A percentile compares a stretch with the other conserved stretches of the same genome.
phyloP scores from a whole-genome alignment of 2,113 vertebrate species.

The Gorsachius goisagi region DNA sequence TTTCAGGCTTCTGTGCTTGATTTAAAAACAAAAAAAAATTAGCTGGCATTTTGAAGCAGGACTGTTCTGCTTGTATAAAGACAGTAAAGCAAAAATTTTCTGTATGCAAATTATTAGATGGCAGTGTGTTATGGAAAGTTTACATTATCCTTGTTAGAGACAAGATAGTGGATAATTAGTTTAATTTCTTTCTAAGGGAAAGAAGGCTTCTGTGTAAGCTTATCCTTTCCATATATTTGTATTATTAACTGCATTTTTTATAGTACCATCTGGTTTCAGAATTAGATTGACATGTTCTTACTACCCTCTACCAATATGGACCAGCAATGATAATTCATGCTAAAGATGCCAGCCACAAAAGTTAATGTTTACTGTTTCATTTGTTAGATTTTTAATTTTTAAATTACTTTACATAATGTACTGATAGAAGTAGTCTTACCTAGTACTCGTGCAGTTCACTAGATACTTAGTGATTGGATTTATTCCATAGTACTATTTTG shows the following conservation, averaged over 20 bases:
- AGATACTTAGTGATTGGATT: neutral
- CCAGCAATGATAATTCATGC: neutral
- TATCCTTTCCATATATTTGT: neutral
- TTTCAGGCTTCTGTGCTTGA: neutral
- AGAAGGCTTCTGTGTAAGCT: neutral
- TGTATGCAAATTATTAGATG: neutral
- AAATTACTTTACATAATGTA: neutral
- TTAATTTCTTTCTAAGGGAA: neutral
- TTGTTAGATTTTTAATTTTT: neutral
- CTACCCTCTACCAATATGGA: neutral
- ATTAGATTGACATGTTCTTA: neutral
- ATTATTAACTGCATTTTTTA: neutral
- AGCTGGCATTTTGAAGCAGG: neutral
- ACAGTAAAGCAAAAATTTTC: neutral
- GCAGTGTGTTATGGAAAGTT: neutral
- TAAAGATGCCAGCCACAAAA: neutral
- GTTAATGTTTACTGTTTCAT: neutral
- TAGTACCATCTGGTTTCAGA: neutral
- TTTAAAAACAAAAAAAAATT: neutral
- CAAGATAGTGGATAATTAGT: neutral
- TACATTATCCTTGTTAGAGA: neutral
- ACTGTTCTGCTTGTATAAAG: neutral
- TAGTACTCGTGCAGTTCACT: neutral
- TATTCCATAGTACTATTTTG: neutral
- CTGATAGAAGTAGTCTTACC: neutral